Conservation (phyloP, 2,113 vertebrate species). For the Peromyscus leucopus region DNA sequence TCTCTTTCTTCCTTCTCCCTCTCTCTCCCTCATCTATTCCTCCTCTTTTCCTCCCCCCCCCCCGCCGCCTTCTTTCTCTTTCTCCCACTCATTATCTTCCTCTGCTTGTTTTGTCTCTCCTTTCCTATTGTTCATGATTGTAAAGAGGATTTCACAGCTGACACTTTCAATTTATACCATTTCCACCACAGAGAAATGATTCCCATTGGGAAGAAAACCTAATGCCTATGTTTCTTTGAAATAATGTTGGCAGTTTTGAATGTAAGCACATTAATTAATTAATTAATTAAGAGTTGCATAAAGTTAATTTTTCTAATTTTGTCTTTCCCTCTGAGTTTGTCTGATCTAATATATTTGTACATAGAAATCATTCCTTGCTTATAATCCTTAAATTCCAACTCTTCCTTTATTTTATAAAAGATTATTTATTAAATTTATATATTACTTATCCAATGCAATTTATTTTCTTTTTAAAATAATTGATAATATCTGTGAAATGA, state of each 20-base stretch:
- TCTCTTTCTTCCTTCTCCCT: not conserved
- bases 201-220: not conserved
- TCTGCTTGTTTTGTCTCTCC: not conserved
- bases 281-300: not conserved
- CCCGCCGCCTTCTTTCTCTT: not conserved
- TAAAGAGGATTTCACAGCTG: not conserved
- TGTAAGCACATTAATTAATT: conserved; percentile 21
- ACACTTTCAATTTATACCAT: not conserved
- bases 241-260: conserved; percentile 19
- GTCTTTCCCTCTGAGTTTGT: conserved; percentile 5
- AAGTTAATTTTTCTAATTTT: conserved; percentile 30
- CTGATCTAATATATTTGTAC: not conserved
- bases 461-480: conserved; percentile 24
- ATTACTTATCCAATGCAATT: not conserved
- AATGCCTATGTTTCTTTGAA: not conserved
- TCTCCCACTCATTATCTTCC: not conserved
- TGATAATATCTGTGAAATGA: conserved; percentile 13
- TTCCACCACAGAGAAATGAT: not conserved
- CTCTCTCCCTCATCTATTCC: not conserved
- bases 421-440: not conserved
- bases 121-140: not conserved
- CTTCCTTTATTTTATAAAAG: not conserved
- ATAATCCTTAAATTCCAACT: not conserved
- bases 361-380: not conserved
- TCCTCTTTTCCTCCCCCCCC: no score